Evolutionary conservation across 2,888 invertebrate species (phyloP).

Genomic region (Hypolimnas misippus): DNA sequence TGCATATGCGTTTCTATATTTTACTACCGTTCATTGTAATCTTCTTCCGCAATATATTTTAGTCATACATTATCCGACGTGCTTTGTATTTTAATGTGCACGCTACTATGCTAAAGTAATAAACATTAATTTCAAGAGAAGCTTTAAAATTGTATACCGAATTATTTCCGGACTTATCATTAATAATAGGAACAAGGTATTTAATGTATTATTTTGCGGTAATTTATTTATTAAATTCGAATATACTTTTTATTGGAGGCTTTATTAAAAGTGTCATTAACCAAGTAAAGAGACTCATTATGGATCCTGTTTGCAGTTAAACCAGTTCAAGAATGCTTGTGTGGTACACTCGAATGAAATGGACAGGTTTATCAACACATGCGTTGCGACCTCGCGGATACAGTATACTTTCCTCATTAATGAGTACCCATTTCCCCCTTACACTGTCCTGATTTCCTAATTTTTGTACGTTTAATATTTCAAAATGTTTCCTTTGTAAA

Average conservation of each 20-base stretch:
- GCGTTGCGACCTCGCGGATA: constrained; percentile 75
- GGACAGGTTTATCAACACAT: constrained; percentile 76
- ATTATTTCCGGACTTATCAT: constrained; percentile 5
- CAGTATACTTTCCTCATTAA: constrained; percentile 79
- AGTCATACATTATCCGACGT: constrained; percentile 38
- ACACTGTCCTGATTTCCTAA: constrained; percentile 41
- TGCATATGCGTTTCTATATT: constrained; percentile 30
- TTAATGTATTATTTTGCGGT: neutral
- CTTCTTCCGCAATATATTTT: constrained; percentile 48
- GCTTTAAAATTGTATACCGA: constrained; percentile 20
- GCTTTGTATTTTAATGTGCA: constrained; percentile 45
- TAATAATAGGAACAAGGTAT: constrained; percentile 16
- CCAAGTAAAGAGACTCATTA: constrained; percentile 65
- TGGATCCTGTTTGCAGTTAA: constrained; percentile 63
- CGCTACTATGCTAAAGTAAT: constrained; percentile 39
- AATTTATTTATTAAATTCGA: neutral
- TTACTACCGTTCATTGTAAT: constrained; percentile 30
- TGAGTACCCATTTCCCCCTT: constrained; percentile 69
- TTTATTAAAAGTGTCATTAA: constrained; percentile 52
- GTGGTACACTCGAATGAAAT: constrained; percentile 51
- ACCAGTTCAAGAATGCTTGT: constrained; percentile 74
- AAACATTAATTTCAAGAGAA: constrained; percentile 41
- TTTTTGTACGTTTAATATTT: too few relatives aligned
- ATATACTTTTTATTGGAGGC: neutral
- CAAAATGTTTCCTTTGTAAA: too few relatives aligned